A percentile compares a stretch with the other conserved stretches of the same genome.
Evolutionary conservation across 2,888 invertebrate species (phyloP).

Genomic region (Sthenelais limicola): DNA sequence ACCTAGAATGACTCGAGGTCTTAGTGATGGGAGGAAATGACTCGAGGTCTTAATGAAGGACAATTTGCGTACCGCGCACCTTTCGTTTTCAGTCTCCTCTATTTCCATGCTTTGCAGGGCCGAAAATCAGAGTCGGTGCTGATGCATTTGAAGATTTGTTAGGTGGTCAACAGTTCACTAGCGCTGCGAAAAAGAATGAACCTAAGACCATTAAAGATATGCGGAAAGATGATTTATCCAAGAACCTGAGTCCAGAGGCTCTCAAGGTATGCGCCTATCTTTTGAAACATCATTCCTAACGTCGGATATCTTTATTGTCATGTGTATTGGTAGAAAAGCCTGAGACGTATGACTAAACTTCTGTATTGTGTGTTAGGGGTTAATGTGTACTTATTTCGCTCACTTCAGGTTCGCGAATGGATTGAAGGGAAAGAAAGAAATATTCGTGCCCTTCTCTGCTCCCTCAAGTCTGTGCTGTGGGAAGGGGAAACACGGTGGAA

Average conservation of each 20-base stretch:
- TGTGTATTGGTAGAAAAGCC: no score
- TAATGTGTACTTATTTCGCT: no score
- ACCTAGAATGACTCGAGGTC: no score
- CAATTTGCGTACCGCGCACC: no score
- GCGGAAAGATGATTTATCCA: slow-evolving; percentile 88
- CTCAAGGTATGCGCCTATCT: slow-evolving; percentile 78
- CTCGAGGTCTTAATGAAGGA: no score
- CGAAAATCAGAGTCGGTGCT: slow-evolving; percentile 72
- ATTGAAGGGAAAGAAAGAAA: slow-evolving; percentile 97
- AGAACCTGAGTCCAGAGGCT: slow-evolving; percentile 93
- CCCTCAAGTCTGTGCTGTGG: slow-evolving; percentile 95
- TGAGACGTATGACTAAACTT: no score
- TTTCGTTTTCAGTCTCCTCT: no score
- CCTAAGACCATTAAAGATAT: slow-evolving; percentile 92
- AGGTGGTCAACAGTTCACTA: slow-evolving; percentile 90
- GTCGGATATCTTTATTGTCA: no score
- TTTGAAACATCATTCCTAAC: no score
- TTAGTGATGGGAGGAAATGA: no score
- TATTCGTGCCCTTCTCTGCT: slow-evolving; percentile 94
- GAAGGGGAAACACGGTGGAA: slow-evolving; percentile 90
- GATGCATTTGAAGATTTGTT: slow-evolving; percentile 93
- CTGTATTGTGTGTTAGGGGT: no score
- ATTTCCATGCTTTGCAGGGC: no score
- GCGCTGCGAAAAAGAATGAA: slow-evolving; percentile 80
- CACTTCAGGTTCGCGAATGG: slow-evolving; percentile 83